phyloP scores from a whole-genome alignment of 2,113 vertebrate species.

The Penelope pileata region DNA sequence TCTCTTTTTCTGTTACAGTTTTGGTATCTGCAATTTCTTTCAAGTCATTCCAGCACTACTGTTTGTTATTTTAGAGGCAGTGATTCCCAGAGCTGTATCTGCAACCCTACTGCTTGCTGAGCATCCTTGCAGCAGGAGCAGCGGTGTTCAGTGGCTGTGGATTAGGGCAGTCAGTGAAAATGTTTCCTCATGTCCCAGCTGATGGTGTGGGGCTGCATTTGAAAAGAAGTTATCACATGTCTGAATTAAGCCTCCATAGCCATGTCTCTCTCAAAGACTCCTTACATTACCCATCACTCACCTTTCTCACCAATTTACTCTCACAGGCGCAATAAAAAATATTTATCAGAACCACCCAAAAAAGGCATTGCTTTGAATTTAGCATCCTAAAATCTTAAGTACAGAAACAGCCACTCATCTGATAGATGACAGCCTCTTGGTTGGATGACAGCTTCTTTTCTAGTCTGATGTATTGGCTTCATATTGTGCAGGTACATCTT shows the following conservation, averaged over 20 bases:
- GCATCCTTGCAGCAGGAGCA: neutral
- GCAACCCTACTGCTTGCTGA: neutral
- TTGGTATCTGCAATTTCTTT: neutral
- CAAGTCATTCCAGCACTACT: too few relatives aligned
- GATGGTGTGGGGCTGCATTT: neutral
- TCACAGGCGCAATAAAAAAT: neutral
- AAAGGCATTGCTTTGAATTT: neutral
- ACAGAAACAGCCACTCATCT: neutral
- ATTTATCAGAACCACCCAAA: neutral
- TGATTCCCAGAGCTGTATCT: neutral
- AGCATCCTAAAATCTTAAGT: neutral
- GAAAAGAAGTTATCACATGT: neutral
- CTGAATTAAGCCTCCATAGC: neutral
- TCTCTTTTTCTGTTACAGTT: neutral
- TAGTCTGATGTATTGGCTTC: neutral
- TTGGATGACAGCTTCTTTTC: neutral
- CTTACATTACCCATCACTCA: neutral
- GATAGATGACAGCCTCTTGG: neutral
- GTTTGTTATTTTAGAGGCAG: neutral
- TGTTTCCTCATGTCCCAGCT: neutral
- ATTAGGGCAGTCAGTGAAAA: neutral
- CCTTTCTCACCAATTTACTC: neutral
- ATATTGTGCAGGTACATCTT: neutral
- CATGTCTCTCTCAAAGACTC: neutral
- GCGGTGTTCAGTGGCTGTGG: rapidly evolving